Conservation (phyloP, 2,888 invertebrate species). For the Oxytorus armatus region DNA sequence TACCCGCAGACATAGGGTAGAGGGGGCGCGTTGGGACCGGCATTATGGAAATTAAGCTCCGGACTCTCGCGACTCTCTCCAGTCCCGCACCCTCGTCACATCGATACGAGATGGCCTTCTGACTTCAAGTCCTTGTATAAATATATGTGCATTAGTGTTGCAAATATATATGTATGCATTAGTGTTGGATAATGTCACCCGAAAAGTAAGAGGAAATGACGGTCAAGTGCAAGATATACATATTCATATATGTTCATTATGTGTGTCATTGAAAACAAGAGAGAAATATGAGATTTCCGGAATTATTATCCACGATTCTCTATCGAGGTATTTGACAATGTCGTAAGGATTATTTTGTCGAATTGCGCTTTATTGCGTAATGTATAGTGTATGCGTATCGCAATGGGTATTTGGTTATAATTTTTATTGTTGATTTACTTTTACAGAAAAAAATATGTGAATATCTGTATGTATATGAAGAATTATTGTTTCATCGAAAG, state of each 20-base stretch:
- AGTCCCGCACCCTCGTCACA: not conserved
- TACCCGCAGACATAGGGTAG: conserved; percentile 58
- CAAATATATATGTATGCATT: not conserved
- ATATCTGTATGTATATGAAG: too few relatives aligned
- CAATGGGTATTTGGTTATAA: too few relatives aligned
- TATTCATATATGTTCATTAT: too few relatives aligned
- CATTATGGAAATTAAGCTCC: conserved; percentile 76
- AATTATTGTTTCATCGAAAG: too few relatives aligned
- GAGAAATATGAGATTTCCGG: too few relatives aligned
- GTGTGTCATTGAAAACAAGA: too few relatives aligned
- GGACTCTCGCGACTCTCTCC: conserved; percentile 47
- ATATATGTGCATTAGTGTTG: not conserved
- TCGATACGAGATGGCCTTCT: conserved; percentile 32
- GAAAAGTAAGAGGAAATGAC: too few relatives aligned
- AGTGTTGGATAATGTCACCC: not conserved
- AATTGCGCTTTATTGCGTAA: not conserved
- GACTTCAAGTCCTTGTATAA: conserved; percentile 23
- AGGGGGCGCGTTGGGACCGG: conserved; percentile 65
- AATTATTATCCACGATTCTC: not conserved
- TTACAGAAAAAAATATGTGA: too few relatives aligned
- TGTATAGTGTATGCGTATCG: too few relatives aligned
- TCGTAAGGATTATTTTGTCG: not conserved
- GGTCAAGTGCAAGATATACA: too few relatives aligned
- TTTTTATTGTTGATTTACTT: too few relatives aligned
- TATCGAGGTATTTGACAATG: not conserved